Conservation (phyloP, 2,888 invertebrate genomes). For the Tolmerus cingulatus region DNA sequence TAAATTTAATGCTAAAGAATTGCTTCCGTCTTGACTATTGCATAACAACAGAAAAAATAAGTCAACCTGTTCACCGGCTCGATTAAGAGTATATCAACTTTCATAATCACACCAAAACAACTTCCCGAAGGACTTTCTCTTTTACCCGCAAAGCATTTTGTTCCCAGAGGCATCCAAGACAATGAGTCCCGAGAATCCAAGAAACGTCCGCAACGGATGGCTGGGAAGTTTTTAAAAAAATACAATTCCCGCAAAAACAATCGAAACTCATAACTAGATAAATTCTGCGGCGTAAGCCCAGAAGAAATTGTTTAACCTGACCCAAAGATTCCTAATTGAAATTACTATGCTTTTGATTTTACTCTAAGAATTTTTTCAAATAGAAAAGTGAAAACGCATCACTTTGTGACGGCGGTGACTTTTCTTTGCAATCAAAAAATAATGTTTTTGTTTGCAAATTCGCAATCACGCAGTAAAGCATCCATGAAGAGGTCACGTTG, state of each 20-base stretch:
- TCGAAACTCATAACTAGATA: conserved; percentile 20
- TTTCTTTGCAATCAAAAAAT: background rate
- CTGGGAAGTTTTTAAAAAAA: background rate
- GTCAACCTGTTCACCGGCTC: background rate
- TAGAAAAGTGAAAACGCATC: conserved; percentile 46
- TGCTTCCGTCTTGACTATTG: background rate
- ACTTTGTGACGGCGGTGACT: conserved; percentile 23
- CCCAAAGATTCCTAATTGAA: conserved; percentile 14
- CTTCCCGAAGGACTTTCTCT: conserved; percentile 36
- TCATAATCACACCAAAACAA: conserved; percentile 16
- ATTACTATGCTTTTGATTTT: background rate
- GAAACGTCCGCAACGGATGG: background rate
- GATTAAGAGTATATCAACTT: background rate
- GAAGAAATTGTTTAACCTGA: conserved; percentile 7
- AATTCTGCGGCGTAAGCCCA: background rate
- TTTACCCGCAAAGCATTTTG: background rate
- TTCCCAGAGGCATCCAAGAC: conserved; percentile 11
- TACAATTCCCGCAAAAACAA: conserved; percentile 15
- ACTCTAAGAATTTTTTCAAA: background rate
- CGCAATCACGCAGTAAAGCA: background rate
- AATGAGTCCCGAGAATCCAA: conserved; percentile 2
- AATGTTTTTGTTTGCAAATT: conserved; percentile 36
- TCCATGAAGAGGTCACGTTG: conserved; percentile 27
- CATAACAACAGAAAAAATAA: background rate
- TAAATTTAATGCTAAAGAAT: background rate